Evolutionary conservation across 2,888 invertebrate genomes (phyloP).

Genomic region (Andrena fulva): DNA sequence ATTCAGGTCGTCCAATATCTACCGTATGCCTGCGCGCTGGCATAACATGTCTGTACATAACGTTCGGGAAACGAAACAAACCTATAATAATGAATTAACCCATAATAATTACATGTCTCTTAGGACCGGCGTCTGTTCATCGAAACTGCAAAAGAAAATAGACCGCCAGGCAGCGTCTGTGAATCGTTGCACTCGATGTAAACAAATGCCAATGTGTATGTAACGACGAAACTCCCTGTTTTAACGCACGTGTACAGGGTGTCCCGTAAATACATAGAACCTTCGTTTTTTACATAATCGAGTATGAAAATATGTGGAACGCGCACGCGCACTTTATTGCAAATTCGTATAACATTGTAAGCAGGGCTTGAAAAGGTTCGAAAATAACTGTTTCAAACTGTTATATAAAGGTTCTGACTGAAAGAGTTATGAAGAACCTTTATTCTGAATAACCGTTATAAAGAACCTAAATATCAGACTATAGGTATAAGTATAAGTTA

Average conservation of each 20-base stretch:
- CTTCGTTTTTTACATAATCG: too few species aligned
- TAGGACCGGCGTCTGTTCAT: neutral
- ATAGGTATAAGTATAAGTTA: too few species aligned
- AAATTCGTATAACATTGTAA: too few species aligned
- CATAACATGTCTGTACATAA: conserved; percentile 1
- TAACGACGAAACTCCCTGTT: neutral
- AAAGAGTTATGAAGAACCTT: too few species aligned
- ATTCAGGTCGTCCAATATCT: conserved; percentile 8
- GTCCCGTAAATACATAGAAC: neutral
- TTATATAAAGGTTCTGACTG: too few species aligned
- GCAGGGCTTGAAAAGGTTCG: too few species aligned
- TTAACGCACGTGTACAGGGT: neutral
- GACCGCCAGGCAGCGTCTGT: neutral
- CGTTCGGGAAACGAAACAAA: neutral
- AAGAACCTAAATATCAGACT: too few species aligned
- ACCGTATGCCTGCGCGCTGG: neutral
- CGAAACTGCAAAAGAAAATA: conserved; percentile 21
- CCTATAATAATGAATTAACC: neutral
- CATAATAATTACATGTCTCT: neutral
- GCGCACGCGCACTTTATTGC: too few species aligned
- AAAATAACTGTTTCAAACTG: too few species aligned
- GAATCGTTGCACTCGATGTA: neutral
- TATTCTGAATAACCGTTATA: too few species aligned
- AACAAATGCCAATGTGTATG: conserved; percentile 10
- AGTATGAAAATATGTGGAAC: too few species aligned